Evolutionary conservation across 23 tunicate species (phyloP).

Genomic region (Ciona savignyi): DNA sequence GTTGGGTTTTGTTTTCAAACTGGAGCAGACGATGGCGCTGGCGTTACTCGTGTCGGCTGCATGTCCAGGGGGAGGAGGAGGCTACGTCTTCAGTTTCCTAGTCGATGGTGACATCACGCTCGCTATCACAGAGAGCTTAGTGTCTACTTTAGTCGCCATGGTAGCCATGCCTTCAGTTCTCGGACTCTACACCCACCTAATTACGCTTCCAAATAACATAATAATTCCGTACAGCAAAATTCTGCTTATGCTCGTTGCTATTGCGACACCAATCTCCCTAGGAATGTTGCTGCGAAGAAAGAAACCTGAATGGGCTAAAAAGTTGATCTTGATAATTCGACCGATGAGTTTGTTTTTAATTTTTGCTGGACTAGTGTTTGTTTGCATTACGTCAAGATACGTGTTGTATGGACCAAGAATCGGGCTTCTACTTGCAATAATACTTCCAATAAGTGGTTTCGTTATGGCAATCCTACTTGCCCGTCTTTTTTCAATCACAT

Average conservation of each 20-base stretch:
- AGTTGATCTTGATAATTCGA: constrained; percentile 43
- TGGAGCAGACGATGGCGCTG: constrained; percentile 51
- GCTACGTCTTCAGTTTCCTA: constrained; percentile 71
- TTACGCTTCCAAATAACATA: constrained; percentile 44
- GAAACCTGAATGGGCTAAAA: constrained; percentile 58
- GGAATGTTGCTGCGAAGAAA: constrained; percentile 76
- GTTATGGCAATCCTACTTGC: constrained; percentile 42
- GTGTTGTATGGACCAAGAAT: constrained; percentile 72
- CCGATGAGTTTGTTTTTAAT: constrained; percentile 76
- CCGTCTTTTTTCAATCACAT: constrained; percentile 9
- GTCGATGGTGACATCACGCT: constrained; percentile 80
- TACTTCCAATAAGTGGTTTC: constrained; percentile 57
- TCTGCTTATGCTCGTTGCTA: constrained; percentile 48
- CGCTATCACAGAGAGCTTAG: constrained; percentile 82
- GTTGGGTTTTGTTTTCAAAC: constrained; percentile 22
- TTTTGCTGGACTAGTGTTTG: constrained; percentile 41
- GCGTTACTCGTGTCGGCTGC: constrained; percentile 64
- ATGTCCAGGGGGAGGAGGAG: constrained; percentile 96
- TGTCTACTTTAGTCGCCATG: constrained; percentile 84
- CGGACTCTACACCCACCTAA: constrained; percentile 29
- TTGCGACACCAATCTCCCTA: constrained; percentile 69
- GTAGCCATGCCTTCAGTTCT: constrained; percentile 85
- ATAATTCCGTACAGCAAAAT: constrained; percentile 72
- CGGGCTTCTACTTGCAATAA: constrained; percentile 45
- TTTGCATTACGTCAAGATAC: constrained; percentile 45